Percentiles rank a stretch among this genome's conserved stretches.
These are phyloP conservation scores for Gambusia yucatana DNA, from an alignment of 2,797 vertebrate genomes.

Conservation along the genomic window DNA sequence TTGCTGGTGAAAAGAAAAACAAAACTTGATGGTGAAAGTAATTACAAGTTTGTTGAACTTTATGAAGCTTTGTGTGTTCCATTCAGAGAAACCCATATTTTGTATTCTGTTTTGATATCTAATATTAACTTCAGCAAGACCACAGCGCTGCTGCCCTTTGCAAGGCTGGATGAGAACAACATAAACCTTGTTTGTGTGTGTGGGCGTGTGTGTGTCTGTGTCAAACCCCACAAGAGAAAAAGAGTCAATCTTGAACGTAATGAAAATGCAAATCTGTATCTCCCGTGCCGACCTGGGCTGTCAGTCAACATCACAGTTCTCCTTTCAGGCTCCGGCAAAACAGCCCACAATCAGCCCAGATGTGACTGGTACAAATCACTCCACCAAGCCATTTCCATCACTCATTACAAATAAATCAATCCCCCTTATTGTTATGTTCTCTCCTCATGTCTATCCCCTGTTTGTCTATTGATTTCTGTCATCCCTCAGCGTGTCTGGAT, in stretches of 20 bases:
- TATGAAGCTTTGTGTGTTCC: background rate
- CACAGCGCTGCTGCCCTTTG: background rate
- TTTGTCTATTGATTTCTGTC: slow-evolving; percentile 59
- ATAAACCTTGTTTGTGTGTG: background rate
- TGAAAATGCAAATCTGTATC: slow-evolving; percentile 72
- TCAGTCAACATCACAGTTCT: slow-evolving; percentile 65
- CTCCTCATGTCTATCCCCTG: slow-evolving; percentile 39
- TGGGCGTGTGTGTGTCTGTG: slow-evolving; percentile 9
- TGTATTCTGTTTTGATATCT: background rate
- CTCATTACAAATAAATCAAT: slow-evolving; percentile 67
- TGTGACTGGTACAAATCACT: slow-evolving; percentile 46
- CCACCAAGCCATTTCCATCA: slow-evolving; percentile 49
- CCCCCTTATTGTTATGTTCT: slow-evolving; percentile 55
- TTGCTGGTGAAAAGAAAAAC: background rate
- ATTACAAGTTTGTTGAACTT: background rate
- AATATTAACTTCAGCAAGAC: background rate
- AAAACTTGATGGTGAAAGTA: background rate
- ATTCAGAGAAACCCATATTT: background rate
- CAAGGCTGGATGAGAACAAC: background rate
- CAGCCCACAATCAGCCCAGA: slow-evolving; percentile 32
- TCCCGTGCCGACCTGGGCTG: slow-evolving; percentile 59
- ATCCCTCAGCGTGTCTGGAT: slow-evolving; percentile 37
- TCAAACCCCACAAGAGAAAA: slow-evolving; percentile 43
- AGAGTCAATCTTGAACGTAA: slow-evolving; percentile 62
- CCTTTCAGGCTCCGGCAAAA: slow-evolving; percentile 41